Conservation (phyloP, 1,140 invertebrate species). For the Drosophila arizonae region DNA sequence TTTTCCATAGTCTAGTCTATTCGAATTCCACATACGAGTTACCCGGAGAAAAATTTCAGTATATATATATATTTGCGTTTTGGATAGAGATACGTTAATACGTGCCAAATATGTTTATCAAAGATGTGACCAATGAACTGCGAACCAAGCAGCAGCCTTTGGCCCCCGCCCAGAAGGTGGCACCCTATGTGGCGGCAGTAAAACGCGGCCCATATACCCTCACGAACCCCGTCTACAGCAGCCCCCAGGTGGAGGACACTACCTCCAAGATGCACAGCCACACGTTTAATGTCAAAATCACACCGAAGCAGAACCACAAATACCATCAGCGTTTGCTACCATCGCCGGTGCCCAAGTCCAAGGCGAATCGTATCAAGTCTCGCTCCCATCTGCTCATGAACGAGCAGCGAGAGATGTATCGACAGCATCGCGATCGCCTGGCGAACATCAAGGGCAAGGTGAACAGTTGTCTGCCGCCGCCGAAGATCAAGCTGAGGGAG, state of each 20-base stretch:
- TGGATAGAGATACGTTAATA: constrained; percentile 4
- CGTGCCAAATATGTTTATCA: constrained; percentile 52
- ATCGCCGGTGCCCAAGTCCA: constrained; percentile 2
- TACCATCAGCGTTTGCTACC: constrained; percentile 51
- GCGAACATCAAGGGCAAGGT: constrained; percentile 69
- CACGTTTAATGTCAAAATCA: constrained; percentile 59
- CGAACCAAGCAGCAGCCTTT: constrained; percentile 8
- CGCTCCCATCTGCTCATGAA: constrained; percentile 51
- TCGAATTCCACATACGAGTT: constrained; percentile 22
- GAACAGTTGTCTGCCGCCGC: constrained; percentile 59
- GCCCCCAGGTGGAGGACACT: constrained; percentile 21
- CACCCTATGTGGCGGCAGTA: constrained; percentile 51
- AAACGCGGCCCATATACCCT: constrained; percentile 53
- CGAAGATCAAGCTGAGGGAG: constrained; percentile 53
- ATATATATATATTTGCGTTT: constrained; percentile 31
- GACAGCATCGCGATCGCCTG: constrained; percentile 62
- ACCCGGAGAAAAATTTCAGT: constrained; percentile 31
- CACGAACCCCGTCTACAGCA: constrained; percentile 54
- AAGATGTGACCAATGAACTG: constrained; percentile 24
- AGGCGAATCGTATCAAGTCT: constrained; percentile 15
- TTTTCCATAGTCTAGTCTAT: constrained; percentile 2
- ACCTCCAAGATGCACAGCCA: constrained; percentile 34
- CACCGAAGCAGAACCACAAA: constrained; percentile 37
- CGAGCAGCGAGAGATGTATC: constrained; percentile 64
- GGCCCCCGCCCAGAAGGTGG: constrained; percentile 7